Percentiles rank a stretch among this genome's conserved stretches.
These are phyloP conservation scores for Scleropages formosus DNA, from an alignment of 2,797 vertebrate species.

Conservation along the genomic window DNA sequence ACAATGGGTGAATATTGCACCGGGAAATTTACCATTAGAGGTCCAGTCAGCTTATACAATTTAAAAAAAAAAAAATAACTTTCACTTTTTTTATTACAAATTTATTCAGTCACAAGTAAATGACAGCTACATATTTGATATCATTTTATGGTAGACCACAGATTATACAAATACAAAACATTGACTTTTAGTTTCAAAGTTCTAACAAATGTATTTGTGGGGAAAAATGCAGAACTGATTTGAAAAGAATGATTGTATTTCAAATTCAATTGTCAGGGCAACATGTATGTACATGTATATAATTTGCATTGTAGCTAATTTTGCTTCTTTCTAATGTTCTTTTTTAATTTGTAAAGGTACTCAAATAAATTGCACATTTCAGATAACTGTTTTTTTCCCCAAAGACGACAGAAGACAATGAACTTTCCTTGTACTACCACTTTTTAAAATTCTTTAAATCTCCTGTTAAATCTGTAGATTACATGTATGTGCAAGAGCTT, in stretches of 20 bases:
- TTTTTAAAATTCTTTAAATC: conserved; percentile 40
- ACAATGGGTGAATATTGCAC: conserved; percentile 14
- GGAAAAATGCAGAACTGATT: background rate
- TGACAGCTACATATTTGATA: conserved; percentile 14
- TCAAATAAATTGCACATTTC: conserved; percentile 44
- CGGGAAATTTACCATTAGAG: conserved; percentile 11
- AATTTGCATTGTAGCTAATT: conserved; percentile 37
- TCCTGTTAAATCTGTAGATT: conserved; percentile 42
- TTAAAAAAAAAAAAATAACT: background rate
- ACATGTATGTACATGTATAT: conserved; percentile 44
- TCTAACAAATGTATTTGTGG: conserved; percentile 2
- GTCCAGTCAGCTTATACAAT: conserved; percentile 10
- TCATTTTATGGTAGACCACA: conserved; percentile 13
- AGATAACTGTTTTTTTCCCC: conserved; percentile 39
- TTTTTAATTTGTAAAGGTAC: conserved; percentile 40
- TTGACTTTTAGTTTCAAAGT: conserved; percentile 3
- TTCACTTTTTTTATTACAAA: background rate
- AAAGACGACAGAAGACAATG: conserved; percentile 45
- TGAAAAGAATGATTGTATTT: conserved; percentile 21
- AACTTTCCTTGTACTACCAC: conserved; percentile 37
- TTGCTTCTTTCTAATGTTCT: conserved; percentile 33
- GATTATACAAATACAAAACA: conserved; percentile 7
- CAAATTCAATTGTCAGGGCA: conserved; percentile 28
- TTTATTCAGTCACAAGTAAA: conserved; percentile 17
- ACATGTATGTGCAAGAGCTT: conserved; percentile 52